Conservation (phyloP, 2,797 vertebrate species). For the Acrossocheilus wenchowensis region DNA sequence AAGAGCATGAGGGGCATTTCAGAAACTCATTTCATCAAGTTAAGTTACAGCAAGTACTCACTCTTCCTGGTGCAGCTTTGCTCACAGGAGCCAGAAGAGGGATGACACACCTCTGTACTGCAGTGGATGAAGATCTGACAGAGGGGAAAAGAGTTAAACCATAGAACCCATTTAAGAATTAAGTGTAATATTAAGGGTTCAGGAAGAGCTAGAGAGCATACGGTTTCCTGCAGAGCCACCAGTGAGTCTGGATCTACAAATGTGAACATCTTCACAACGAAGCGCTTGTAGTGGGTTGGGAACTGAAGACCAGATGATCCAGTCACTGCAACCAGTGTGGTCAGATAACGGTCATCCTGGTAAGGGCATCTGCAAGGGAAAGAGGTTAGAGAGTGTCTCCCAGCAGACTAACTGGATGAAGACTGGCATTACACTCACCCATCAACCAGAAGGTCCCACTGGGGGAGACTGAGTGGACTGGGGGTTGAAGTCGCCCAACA, state of each 20-base stretch:
- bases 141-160: too few species aligned
- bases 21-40: too few species aligned
- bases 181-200: too few species aligned
- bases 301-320: conserved; percentile 53
- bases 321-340: conserved; percentile 56
- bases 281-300: conserved; percentile 70
- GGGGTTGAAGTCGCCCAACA: conserved; percentile 45
- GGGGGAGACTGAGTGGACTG: not conserved
- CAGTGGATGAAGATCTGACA: too few species aligned
- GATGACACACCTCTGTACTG: too few species aligned
- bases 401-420: not conserved
- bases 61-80: too few species aligned
- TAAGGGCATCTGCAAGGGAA: conserved; percentile 65
- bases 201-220: conserved; percentile 29
- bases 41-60: too few species aligned
- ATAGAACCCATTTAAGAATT: too few species aligned
- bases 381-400: too few species aligned
- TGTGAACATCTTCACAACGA: conserved; percentile 77
- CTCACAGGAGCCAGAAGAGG: too few species aligned
- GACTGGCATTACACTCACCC: conserved; percentile 31
- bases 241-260: conserved; percentile 63
- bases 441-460: conserved; percentile 43
- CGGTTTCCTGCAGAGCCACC: conserved; percentile 61
- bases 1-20: too few species aligned
- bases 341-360: conserved; percentile 68